Evolutionary conservation across 2,797 vertebrate genomes (phyloP).

Genomic region (Esox masquinongy): DNA sequence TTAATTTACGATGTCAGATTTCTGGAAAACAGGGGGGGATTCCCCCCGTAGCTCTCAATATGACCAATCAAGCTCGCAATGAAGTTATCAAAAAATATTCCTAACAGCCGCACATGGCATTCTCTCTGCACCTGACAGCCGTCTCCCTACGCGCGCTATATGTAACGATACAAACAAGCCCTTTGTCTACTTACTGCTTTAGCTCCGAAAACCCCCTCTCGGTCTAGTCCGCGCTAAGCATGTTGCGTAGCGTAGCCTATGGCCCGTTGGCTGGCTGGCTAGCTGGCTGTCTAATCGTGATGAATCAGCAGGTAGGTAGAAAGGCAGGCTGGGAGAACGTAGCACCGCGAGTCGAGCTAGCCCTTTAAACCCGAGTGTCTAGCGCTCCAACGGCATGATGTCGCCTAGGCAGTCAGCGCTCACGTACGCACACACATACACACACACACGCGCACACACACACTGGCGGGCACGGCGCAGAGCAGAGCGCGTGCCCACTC

Average conservation of each 20-base stretch:
- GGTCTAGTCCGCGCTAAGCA: conserved; percentile 24
- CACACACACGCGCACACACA: conserved; percentile 25
- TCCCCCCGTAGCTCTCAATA: background rate
- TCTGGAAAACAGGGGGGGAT: conserved; percentile 1
- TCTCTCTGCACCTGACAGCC: conserved; percentile 8
- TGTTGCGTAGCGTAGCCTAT: conserved; percentile 32
- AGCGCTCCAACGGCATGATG: conserved; percentile 28
- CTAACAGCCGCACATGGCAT: background rate
- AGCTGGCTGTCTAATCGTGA: conserved; percentile 59
- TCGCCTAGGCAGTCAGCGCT: conserved; percentile 8
- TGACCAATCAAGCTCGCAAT: background rate
- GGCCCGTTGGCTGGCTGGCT: conserved; percentile 27
- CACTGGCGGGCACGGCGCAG: conserved; percentile 7
- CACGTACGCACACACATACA: conserved; percentile 7
- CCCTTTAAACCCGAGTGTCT: conserved; percentile 45
- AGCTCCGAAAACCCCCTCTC: conserved; percentile 43
- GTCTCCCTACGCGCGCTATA: conserved; percentile 39
- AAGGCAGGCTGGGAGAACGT: background rate
- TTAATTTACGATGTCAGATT: background rate
- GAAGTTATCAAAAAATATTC: conserved; percentile 2
- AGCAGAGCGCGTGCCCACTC: conserved; percentile 22
- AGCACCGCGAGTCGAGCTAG: conserved; percentile 20
- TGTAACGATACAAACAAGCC: conserved; percentile 22
- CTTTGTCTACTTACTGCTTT: conserved; percentile 57
- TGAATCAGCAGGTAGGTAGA: conserved; percentile 73